Percentiles rank a stretch among this genome's conserved stretches.
These are phyloP conservation scores for Melopsittacus undulatus DNA, from an alignment of 2,797 vertebrate species.

Conservation along the genomic window DNA sequence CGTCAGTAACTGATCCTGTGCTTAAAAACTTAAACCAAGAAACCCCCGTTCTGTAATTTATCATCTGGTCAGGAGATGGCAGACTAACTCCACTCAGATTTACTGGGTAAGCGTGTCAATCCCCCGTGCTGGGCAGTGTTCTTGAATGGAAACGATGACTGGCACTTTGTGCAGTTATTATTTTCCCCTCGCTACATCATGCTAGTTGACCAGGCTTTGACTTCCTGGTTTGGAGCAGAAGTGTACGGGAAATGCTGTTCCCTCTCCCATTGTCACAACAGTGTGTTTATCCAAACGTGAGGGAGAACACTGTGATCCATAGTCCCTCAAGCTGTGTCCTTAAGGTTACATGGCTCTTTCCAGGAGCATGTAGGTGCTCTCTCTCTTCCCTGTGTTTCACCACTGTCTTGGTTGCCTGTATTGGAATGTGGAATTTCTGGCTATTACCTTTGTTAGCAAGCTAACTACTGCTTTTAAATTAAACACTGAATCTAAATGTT, in stretches of 20 bases:
- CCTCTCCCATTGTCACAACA: neutral
- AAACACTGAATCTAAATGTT: neutral
- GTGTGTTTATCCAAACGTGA: accelerated
- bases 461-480: neutral
- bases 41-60: accelerated
- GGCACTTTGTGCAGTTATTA: neutral
- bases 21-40: accelerated
- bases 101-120: accelerated
- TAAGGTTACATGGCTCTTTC: neutral
- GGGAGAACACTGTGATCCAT: neutral
- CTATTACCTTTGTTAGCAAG: neutral
- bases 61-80: slow-evolving; percentile 36
- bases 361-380: accelerated
- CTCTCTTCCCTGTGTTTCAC: neutral
- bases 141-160: neutral
- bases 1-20: neutral
- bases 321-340: neutral
- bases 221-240: neutral
- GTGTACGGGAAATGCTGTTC: neutral
- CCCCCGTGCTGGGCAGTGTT: accelerated
- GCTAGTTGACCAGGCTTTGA: neutral
- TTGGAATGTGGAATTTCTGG: neutral
- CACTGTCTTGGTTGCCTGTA: neutral
- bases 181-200: accelerated
- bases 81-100: neutral